Evolutionary conservation across 2,888 invertebrate genomes (phyloP), one percentile per base, ranked within the genome.

Genomic region (Kuschelorhynchus macadamiae): DNA sequence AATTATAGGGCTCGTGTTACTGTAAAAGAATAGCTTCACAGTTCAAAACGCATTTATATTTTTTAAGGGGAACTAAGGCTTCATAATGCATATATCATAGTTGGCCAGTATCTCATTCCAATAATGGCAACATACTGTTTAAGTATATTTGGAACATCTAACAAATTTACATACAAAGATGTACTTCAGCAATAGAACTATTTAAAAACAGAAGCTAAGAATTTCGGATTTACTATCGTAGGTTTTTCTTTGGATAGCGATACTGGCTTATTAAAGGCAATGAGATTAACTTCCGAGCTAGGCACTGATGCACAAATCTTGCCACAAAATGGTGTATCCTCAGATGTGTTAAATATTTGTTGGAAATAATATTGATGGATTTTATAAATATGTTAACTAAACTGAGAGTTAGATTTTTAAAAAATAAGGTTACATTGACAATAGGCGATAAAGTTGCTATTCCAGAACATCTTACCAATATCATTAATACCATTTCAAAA

Each of bases 101-200:
- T 53, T 8, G 53, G 33, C n/a, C 53, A 53, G 33, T 8, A 33
- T 18, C 21, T 53, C 4, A 16, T 12, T 36, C 12, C 17, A 20
- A 9, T 7, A 30, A 14, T 25, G 3, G 5, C 50, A n/a, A 4
- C 50, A 25, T 50, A 50, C 25, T 25, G 2, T 18, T 14, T 53
- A 18, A 12, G 33, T 17, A 18, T 53, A 8, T 53, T 53, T 16
- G 36, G 53, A 4, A 53, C 53, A 7, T 33, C 12, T 39, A 53
- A 53, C 20, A 53, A 17, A 36, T 53, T 53, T 17, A 46, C 20
- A n/a, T 32, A n/a, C 11, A 32, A 8, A 33, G 47, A 63, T 47
- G 21, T 49, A 5, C 7, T 25, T 8, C 49, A 8, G 18, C 18
- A 21, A 49, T 49, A 18, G 49, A 20, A 49, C 2, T 25, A 2